phyloP scores from a whole-genome alignment of 2,797 vertebrate genomes.

The Malacoraja senta region DNA sequence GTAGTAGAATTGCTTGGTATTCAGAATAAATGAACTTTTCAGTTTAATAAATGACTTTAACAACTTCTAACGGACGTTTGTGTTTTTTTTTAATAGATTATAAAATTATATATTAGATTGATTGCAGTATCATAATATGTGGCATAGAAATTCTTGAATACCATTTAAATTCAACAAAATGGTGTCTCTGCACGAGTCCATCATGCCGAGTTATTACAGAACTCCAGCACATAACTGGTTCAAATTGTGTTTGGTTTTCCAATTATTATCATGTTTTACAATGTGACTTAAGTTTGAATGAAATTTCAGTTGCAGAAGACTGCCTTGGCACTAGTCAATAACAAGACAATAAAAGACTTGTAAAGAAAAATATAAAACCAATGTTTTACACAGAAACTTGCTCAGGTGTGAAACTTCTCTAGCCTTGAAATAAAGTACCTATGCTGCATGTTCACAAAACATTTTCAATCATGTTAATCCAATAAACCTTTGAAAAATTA shows the following conservation, averaged over 20 bases:
- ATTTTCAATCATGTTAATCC: background rate
- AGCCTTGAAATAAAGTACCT: background rate
- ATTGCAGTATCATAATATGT: too few species aligned
- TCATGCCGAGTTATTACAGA: background rate
- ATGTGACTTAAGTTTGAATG: background rate
- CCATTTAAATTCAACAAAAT: too few species aligned
- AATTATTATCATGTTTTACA: background rate
- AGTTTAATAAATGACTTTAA: too few species aligned
- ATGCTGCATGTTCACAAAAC: background rate
- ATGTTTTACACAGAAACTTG: background rate
- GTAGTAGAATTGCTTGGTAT: background rate
- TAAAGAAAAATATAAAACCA: background rate
- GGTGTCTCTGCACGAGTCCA: too few species aligned
- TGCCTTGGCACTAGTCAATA: background rate
- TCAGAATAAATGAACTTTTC: too few species aligned
- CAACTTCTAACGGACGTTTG: too few species aligned
- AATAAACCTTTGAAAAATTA: background rate
- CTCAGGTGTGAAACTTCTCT: background rate
- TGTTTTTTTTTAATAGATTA: too few species aligned
- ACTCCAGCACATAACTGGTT: background rate
- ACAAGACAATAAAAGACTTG: background rate
- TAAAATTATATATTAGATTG: too few species aligned
- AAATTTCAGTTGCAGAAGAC: background rate
- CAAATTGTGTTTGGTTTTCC: background rate
- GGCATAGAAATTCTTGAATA: too few species aligned